Evolutionary conservation across 2,888 invertebrate species (phyloP), one percentile per base, ranked within the genome.

Genomic region (Seira musarum): DNA sequence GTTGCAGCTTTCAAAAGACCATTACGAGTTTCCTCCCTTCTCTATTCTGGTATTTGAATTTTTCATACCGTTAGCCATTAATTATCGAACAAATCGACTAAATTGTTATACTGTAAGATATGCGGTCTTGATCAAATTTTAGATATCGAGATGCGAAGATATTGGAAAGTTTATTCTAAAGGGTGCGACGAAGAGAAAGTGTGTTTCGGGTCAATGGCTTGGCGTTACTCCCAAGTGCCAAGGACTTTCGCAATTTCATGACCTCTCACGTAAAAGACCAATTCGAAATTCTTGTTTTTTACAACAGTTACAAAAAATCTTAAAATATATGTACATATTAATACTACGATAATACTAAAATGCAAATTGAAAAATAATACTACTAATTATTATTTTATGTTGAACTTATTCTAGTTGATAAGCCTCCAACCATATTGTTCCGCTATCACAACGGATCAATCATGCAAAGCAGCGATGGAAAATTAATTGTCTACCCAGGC

Each of bases 131-230:
- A 24, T 17, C 63, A 21, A 68, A 35, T n/a, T 57, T 25, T 24
- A 91, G 87, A 88, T 90, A 25, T 92, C 91, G 72, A 92, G 95
- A 85, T 96, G 96, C 88, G 91, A 91, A 35, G 95, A 96, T 87
- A 95, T 96, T 69, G 96, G 96, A n/a, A 96, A 96, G 89, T 96
- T 93, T 88, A 92, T 93, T 0, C 92, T 95, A 91, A 91, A 92
- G n/a, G 95, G 96, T 0, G 93, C 93, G 0, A 93, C 92, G 83
- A 91, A 91, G 1, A 90, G 95, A 15, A 91, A 92, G 75, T 96
- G 96, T 88, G 90, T 94, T 70, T 93, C 93, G 60, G 95, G 95
- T 0, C 92, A 93, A 61, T 96, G 95, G 95, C 93, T 94, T 69
- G 95, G 95, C 0, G 91, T 91, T 3, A 93, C 93, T 87, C 95